Base-by-base conservation (phyloP, 1,140 invertebrate species). In the Gonatopus flavifemur region DNA sequence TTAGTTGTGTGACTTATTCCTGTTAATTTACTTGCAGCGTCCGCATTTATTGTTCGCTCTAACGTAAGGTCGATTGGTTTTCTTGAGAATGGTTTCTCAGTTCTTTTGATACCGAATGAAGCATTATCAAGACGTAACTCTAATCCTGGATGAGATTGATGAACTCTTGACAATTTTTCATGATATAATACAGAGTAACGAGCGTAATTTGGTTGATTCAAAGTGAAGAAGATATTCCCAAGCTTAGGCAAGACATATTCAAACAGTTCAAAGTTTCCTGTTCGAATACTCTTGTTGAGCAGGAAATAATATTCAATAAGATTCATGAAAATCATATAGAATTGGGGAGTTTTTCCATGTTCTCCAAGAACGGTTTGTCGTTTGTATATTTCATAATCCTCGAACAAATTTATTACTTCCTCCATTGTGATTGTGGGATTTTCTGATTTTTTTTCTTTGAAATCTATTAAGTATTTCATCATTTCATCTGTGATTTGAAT, bases 291-390 rank as follows among this genome's bases (percentile, higher is more conserved):
- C 24, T 10, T 21, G 3, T 18, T 52, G 1, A 70, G 25, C 16
- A 53, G 55, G 18, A 63, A 31, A 39, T 70, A 69, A 54, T 69
- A 59, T 37, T 66, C 48, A 9, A 72, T 45, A 7, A 69, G 48
- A 3, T 55, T 24, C 3, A 68, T 57, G 19, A 64, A 68, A 10
- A 58, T 66, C 24, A 59, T 49, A 25, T 57, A 70, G 54, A 37
- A 67, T 24, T 74, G 66, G 2, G 67, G 22, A n/a, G 71, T 74
- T 64, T 70, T 68, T 4, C 69, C 65, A 40, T 66, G 46, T 9
- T 59, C 55, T 46, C 62, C 65, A n/a, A n/a, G n/a, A n/a, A n/a
- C n/a, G n/a, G n/a, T n/a, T n/a, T n/a, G n/a, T n/a, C n/a, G n/a
- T n/a, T n/a, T n/a, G n/a, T n/a, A n/a, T n/a, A n/a, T n/a, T 28